Evolutionary conservation across 2,888 invertebrate species (phyloP).

Genomic region (Blastobasis lacticolella): DNA sequence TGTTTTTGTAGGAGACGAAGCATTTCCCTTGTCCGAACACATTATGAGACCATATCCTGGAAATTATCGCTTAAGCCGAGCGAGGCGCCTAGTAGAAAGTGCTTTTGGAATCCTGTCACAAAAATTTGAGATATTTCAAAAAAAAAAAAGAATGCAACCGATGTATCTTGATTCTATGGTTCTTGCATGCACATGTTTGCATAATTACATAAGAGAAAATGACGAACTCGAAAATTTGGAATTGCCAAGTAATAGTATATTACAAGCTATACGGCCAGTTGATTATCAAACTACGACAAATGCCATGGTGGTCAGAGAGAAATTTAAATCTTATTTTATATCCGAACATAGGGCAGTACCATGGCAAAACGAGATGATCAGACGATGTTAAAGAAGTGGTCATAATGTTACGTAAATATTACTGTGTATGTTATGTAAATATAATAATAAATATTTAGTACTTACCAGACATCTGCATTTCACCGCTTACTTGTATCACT

Average conservation of each 20-base stretch:
- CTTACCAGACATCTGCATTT: too few species aligned
- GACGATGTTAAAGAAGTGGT: too few species aligned
- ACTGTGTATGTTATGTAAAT: too few species aligned
- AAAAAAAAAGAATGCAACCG: conserved; percentile 8
- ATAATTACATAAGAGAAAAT: conserved; percentile 7
- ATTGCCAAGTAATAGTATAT: conserved; percentile 2
- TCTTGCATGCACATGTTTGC: conserved; percentile 10
- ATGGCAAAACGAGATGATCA: conserved; percentile 3
- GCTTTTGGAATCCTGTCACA: conserved; percentile 11
- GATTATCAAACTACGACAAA: too few species aligned
- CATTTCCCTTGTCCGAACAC: conserved; percentile 15
- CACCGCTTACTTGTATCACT: too few species aligned
- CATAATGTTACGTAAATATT: too few species aligned
- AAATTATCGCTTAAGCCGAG: conserved; percentile 11
- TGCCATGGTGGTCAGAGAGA: conserved; percentile 1
- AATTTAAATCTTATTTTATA: conserved; percentile 1
- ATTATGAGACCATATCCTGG: conserved; percentile 16
- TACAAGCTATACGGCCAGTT: conserved; percentile 4
- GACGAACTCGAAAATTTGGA: background rate
- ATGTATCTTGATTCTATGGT: conserved; percentile 7
- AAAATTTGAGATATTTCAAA: conserved; percentile 12
- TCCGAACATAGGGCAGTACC: background rate
- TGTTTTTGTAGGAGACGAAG: conserved; percentile 26
- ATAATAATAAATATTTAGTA: too few species aligned
- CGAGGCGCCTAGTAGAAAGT: conserved; percentile 10